Evolutionary conservation across 2,113 vertebrate genomes (phyloP).

Genomic region (Micromys minutus): DNA sequence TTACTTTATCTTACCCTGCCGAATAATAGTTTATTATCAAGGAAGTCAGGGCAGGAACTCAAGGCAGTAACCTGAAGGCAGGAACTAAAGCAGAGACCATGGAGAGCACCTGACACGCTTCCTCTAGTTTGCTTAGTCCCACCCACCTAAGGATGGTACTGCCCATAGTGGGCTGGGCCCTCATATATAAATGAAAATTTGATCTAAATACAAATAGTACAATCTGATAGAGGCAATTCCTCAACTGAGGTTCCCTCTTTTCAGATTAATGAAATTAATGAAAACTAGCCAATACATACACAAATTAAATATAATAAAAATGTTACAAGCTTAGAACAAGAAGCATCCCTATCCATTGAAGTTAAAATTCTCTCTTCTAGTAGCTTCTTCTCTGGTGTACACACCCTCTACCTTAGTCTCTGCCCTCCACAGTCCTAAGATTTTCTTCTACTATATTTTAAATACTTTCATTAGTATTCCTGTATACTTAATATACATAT

Average conservation of each 20-base stretch:
- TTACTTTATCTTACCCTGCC: neutral
- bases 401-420: neutral
- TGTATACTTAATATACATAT: neutral
- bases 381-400: neutral
- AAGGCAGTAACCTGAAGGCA: neutral
- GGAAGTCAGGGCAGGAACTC: neutral
- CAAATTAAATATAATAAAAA: neutral
- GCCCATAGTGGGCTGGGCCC: neutral
- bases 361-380: neutral
- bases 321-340: neutral
- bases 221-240: neutral
- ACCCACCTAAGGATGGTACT: neutral
- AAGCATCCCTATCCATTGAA: neutral
- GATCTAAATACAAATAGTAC: neutral
- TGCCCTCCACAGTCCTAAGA: neutral
- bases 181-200: neutral
- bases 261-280: neutral
- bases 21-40: neutral
- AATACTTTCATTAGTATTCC: slow-evolving; percentile 20
- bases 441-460: slow-evolving; percentile 2
- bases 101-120: neutral
- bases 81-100: neutral
- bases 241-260: neutral
- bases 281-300: neutral
- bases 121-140: neutral